A percentile compares a stretch with the other conserved stretches of the same genome.
phyloP scores from a whole-genome alignment of 2,888 invertebrate genomes.

The Eristalis arbustorum region DNA sequence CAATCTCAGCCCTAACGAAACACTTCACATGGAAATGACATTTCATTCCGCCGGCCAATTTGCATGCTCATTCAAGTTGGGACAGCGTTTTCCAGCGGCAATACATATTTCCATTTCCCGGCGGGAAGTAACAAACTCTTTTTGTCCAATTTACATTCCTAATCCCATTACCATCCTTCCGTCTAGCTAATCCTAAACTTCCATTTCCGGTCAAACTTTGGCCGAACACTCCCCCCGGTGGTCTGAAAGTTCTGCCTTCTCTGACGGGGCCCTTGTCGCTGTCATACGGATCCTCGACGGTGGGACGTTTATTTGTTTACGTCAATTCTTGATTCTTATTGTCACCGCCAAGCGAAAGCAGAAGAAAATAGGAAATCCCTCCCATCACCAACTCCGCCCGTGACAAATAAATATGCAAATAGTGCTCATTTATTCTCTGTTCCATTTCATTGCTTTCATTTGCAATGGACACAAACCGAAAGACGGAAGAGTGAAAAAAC shows the following conservation, averaged over 20 bases:
- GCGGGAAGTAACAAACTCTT: constrained; percentile 21
- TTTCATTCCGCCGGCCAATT: constrained; percentile 42
- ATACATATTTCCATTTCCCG: background rate
- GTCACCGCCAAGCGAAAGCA: constrained; percentile 44
- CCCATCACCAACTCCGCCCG: constrained; percentile 11
- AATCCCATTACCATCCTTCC: constrained; percentile 63
- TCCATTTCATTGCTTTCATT: constrained; percentile 71
- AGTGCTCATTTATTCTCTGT: constrained; percentile 67
- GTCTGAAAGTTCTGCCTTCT: background rate
- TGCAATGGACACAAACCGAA: constrained; percentile 55
- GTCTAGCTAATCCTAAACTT: constrained; percentile 45
- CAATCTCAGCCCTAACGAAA: constrained; percentile 21
- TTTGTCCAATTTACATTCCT: constrained; percentile 61
- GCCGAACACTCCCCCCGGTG: background rate
- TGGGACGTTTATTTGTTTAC: constrained; percentile 61
- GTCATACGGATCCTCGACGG: constrained; percentile 18
- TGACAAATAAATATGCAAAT: constrained; percentile 66
- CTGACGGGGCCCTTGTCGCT: constrained; percentile 24
- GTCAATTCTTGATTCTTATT: constrained; percentile 45
- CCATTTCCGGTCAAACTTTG: constrained; percentile 34
- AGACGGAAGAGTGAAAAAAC: background rate
- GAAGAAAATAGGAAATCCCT: background rate
- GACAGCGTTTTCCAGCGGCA: background rate
- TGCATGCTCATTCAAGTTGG: constrained; percentile 39
- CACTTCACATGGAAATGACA: constrained; percentile 51